Conservation (phyloP, 92 coral and sea anemone genomes). For the Bergia sp. region DNA sequence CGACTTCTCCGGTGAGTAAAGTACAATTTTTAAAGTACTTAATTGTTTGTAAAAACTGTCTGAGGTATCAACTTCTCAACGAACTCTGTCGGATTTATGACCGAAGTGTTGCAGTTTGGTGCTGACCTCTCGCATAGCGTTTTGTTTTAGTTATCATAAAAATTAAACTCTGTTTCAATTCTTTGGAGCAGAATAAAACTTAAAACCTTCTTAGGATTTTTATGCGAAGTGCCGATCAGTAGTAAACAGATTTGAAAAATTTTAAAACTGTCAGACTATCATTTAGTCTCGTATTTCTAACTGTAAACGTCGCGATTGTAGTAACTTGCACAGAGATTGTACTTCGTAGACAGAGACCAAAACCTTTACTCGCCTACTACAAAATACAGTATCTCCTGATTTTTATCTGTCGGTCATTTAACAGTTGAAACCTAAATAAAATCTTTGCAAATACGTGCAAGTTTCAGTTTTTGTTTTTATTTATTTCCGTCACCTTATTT, state of each 20-base stretch:
- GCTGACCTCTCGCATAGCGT: not conserved
- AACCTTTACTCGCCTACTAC: not conserved
- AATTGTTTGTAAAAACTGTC: not conserved
- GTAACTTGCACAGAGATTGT: not conserved
- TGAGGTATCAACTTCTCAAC: not conserved
- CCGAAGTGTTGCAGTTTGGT: not conserved
- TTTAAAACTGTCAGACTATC: not conserved
- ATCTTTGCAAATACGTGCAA: no score
- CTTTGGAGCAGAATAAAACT: not conserved
- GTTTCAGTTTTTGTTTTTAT: not conserved
- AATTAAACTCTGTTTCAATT: no score
- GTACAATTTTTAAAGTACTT: not conserved
- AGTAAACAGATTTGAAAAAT: not conserved
- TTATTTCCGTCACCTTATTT: not conserved
- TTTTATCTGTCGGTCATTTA: not conserved
- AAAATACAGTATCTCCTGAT: no score
- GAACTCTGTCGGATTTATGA: not conserved
- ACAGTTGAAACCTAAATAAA: no score
- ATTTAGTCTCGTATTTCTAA: not conserved
- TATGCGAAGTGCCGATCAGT: not conserved
- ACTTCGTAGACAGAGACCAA: not conserved
- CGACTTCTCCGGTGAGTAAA: conserved; percentile 92
- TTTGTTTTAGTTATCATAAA: no score
- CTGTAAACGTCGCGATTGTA: not conserved
- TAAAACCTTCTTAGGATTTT: not conserved